Base-by-base conservation (phyloP, 1,140 invertebrate genomes). In the Chionoecetes opilio region DNA sequence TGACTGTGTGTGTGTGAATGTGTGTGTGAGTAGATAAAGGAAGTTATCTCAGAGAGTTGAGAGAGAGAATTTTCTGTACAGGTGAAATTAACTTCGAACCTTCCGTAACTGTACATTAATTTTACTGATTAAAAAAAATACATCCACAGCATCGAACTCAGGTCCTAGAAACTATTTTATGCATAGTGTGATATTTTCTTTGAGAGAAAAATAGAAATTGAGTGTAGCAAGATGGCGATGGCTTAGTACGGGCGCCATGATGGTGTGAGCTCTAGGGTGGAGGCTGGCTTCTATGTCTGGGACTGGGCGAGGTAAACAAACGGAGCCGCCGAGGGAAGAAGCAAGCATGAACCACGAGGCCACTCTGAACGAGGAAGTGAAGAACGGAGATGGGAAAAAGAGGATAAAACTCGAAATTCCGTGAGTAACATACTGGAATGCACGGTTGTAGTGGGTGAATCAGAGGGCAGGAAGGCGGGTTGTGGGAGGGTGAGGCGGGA, bases 1-100 rank as follows among this genome's bases (percentile, higher is more conserved):
- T n/a, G n/a, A n/a, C n/a, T n/a, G n/a, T n/a, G n/a, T n/a, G 88
- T 91, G 41, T 91, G 37, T 91, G 53, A 63, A 26, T 91, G 37
- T 75, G 8, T 91, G 89, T 32, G 89, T 91, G 38, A n/a, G 89
- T 14, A 5, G 14, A 14, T 5, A 46, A 46, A 5, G 41, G 14
- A 14, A 46, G 41, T 14, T 21, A 75, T 75, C 2, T 14, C 3
- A 3, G 41, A 46, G 41, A 46, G 14, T 14, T 8, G 63, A 75
- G 63, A 75, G 63, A 75, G 63, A 75, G 63, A 75, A n/a, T n/a
- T n/a, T n/a, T n/a, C n/a, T n/a, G n/a, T n/a, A n/a, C n/a, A n/a
- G n/a, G n/a, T n/a, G n/a, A n/a, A n/a, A n/a, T n/a, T n/a, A n/a
- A n/a, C n/a, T n/a, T n/a, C n/a, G n/a, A n/a, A n/a, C n/a, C n/a